Conservation (phyloP, 2,113 vertebrate genomes). For the Delphinapterus leucas region DNA sequence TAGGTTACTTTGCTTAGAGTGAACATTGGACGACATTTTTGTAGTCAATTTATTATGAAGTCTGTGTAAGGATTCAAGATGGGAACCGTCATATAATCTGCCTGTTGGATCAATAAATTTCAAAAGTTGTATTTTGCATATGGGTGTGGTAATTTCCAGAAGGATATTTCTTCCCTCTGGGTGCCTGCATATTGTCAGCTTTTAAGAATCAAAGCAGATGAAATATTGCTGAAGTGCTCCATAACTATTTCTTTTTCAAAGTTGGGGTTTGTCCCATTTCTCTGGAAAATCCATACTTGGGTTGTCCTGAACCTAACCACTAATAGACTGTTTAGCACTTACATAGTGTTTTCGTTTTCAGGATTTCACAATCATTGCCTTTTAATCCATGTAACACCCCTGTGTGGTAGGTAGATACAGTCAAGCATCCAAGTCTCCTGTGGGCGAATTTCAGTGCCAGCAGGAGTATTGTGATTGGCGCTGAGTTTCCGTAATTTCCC, state of each 20-base stretch:
- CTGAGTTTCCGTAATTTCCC: slow-evolving; percentile 31
- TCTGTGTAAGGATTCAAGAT: background rate
- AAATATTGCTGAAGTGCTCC: background rate
- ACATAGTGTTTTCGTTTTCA: background rate
- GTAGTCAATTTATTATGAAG: slow-evolving; percentile 4
- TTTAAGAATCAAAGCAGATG: slow-evolving; percentile 45
- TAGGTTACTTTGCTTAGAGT: background rate
- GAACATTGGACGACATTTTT: slow-evolving; percentile 9
- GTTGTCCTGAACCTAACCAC: background rate
- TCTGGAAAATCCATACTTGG: slow-evolving; percentile 8
- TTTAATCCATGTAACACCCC: slow-evolving; percentile 43
- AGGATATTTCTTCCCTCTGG: slow-evolving; percentile 4
- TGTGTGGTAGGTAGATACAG: slow-evolving; percentile 26
- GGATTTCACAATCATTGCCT: slow-evolving; percentile 57
- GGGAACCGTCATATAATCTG: background rate
- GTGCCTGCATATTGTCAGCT: slow-evolving; percentile 40
- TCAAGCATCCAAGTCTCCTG: slow-evolving; percentile 9
- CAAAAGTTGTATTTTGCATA: background rate
- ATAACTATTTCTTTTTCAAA: slow-evolving; percentile 5
- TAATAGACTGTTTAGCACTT: slow-evolving; percentile 31
- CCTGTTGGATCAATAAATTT: slow-evolving; percentile 22
- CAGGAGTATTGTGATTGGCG: slow-evolving; percentile 56
- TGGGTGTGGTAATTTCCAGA: background rate
- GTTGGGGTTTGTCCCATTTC: background rate
- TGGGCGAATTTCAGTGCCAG: slow-evolving; percentile 45